phyloP scores from a whole-genome alignment of 2,888 invertebrate species.

The Ectemnius continuus region DNA sequence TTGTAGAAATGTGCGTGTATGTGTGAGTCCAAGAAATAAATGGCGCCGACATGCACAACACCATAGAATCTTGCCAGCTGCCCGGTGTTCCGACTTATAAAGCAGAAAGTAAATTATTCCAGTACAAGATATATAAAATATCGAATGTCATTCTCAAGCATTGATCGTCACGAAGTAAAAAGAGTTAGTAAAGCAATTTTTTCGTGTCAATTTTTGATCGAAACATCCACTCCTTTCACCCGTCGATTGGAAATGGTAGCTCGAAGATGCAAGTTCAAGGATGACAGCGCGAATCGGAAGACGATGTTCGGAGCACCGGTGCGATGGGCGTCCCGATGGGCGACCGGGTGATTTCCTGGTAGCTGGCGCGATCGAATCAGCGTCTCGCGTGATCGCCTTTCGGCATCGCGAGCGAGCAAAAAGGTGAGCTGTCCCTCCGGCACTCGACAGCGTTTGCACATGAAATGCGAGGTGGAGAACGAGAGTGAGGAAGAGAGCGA shows the following conservation, averaged over 20 bases:
- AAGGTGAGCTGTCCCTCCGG: conserved; percentile 48
- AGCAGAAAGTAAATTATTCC: neutral
- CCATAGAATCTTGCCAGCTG: neutral
- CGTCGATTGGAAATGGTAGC: conserved; percentile 2
- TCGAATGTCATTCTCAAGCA: too few species aligned
- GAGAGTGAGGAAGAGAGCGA: too few species aligned
- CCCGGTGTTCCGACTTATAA: neutral
- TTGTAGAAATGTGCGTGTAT: conserved; percentile 24
- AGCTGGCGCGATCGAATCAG: conserved; percentile 6
- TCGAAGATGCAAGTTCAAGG: neutral
- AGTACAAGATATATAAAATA: too few species aligned
- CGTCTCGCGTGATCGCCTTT: neutral
- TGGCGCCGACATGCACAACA: neutral
- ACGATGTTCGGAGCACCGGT: neutral
- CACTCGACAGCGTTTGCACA: conserved; percentile 52
- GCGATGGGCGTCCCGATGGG: conserved; percentile 30
- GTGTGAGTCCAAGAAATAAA: conserved; percentile 21
- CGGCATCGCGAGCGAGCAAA: conserved; percentile 33
- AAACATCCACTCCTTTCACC: neutral
- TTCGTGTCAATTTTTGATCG: too few species aligned
- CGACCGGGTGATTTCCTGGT: conserved; percentile 22
- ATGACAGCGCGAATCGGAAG: neutral
- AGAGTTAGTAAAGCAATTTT: too few species aligned
- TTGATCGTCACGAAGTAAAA: too few species aligned
- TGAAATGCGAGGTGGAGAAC: conserved; percentile 55